Base-by-base conservation (phyloP, 2,113 vertebrate species). In the Atrichornis clamosus region DNA sequence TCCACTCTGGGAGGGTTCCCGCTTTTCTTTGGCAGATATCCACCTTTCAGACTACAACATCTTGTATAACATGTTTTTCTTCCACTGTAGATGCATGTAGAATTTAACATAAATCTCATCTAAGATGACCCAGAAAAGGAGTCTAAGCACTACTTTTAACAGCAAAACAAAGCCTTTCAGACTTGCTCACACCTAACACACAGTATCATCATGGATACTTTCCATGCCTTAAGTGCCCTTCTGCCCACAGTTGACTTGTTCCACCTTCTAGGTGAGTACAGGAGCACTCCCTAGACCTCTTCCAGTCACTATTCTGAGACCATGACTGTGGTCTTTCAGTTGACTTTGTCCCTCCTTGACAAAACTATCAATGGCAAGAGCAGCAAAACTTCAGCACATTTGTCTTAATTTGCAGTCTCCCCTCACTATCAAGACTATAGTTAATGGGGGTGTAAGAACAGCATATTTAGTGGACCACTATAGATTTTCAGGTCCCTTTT, bases 81-180 rank as follows among this genome's bases (percentile, higher is more conserved):
- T 59, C 50, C 70, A 39, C 33, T 84, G 35, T 42, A 86, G 58
- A 52, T 1, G 5, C 35, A 47, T 1, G 0, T 1, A 27, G 20
- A 37, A 37, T 55, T 47, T 41, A 53, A 32, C 5, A 59, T 21
- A 70, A 69, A 72, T 33, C 33, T 42, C 2, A 3, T 8, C 47
- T 76, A 49, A 68, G 5, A 35, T 22, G 13, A 72, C 22, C 5
- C 16, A 47, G 27, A 42, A 9, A 82, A 46, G 15, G 20, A 62
- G 17, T 37, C 41, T n/a, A 21, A 56, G 35, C 33, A 63, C 20
- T 33, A 59, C 26, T 49, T 17, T 9, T 16, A 89, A 56, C 2
- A 84, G 33, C 47, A 91, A 86, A 91, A 89, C 24, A 44, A 90
- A 92, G 52, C 32, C 80, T 42, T 56, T 69, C 35, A 30, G 58